Evolutionary conservation across 2,113 vertebrate genomes (phyloP), one percentile per base, ranked within the genome.

Genomic region (Vireo altiloquus): DNA sequence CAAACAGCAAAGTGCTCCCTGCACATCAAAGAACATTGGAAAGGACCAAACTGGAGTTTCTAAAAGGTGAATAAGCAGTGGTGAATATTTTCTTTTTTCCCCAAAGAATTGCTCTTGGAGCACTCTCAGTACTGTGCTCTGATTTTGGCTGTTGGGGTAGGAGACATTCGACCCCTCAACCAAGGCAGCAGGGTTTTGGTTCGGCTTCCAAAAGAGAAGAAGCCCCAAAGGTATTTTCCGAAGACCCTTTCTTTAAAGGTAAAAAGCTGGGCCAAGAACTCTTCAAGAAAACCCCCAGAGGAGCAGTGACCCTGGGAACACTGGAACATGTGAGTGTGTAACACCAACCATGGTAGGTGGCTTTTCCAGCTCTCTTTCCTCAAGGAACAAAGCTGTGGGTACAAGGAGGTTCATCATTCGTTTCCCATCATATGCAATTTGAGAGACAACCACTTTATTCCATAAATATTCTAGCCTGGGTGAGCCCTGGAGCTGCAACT

Each of bases 121-220:
- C 0, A 0, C 50, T 71, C 42, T 79, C 7, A 4, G 35, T 31
- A 20, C 30, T 0, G 0, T 11, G 44, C 39, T 81, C 68, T 84
- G 19, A 28, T 68, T 85, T 82, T 87, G 64, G 64, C 65, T 39
- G 35, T 21, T 76, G 57, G 31, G 28, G 13, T 65, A 2, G 22
- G 72, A 37, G 53, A 33, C 18, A 7, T 46, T 35, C 0, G 0
- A 35, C n/a, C n/a, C 7, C 33, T 53, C 16, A 52, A 27, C 12
- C 63, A 49, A 47, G 74, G 10, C 68, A 74, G 30, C 24, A 42
- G 30, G 16, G 52, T 23, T 80, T 79, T 74, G 66, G 21, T 33
- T 31, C 4, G 47, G 5, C 46, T 21, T 53, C n/a, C 52, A 60
- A 66, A 28, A 30, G 21, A 53, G 30, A 37, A 63, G 15, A n/a